Base-by-base conservation (phyloP, 2,888 invertebrate species). In the Mesorhabditis belari region DNA sequence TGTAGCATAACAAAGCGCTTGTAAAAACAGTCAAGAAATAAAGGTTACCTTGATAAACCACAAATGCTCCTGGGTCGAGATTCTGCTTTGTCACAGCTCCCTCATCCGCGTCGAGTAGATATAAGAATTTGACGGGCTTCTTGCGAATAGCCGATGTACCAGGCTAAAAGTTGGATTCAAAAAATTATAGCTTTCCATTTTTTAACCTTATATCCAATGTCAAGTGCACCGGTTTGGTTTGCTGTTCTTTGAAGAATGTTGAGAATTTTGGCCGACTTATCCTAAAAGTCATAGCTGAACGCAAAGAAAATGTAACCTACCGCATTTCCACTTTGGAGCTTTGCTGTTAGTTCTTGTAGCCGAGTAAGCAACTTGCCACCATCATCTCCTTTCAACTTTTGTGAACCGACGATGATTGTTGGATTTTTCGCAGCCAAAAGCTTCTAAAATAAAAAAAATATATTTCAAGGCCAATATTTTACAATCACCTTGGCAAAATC, bases 241-340 rank as follows among this genome's bases (percentile, higher is more conserved):
- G 92, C 92, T 64, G 90, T 91, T 77, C 90, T 88, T 80, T 98
- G 96, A 27, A 98, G 86, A 23, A 98, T 88, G 83, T 98, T 98
- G 78, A 98, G 85, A 1, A 94, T 88, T 84, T 90, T 65, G 9
- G 62, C 65, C 5, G 57, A 51, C 59, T 71, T 61, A n/a, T 35
- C 2, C 44, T 35, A n/a, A 35, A n/a, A n/a, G n/a, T n/a, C n/a
- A n/a, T n/a, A n/a, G n/a, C n/a, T n/a, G n/a, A n/a, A n/a, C n/a
- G n/a, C n/a, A n/a, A n/a, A n/a, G n/a, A n/a, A n/a, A n/a, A 35
- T 17, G n/a, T 58, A 24, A 52, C 12, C 9, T 52, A 52, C 52
- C 24, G 9, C 52, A 19, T 17, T 19, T 9, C 9, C 19, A 12
- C 24, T 52, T 9, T 19, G 12, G 9, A 52, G 19, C 19, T 23